Evolutionary conservation across 2,797 vertebrate genomes (phyloP).

Genomic region (Pempheris klunzingeri): DNA sequence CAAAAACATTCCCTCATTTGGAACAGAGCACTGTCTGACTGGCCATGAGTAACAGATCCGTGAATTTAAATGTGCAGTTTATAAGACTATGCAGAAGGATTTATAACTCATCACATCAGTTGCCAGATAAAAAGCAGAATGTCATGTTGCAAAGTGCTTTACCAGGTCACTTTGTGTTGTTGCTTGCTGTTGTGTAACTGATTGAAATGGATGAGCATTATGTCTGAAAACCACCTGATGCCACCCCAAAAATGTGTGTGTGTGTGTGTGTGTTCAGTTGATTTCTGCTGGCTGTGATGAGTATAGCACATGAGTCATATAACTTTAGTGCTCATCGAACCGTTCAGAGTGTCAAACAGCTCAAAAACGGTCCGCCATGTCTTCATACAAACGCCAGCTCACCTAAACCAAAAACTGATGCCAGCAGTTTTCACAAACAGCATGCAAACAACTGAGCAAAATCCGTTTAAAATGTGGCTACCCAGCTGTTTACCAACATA

Average conservation of each 20-base stretch:
- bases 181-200: not conserved
- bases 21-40: not conserved
- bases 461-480: conserved; percentile 8
- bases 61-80: not conserved
- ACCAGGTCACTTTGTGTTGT: not conserved
- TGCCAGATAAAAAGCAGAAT: not conserved
- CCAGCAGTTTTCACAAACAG: not conserved
- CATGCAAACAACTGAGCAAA: not conserved
- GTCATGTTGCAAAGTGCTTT: not conserved
- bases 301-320: not conserved
- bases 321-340: not conserved
- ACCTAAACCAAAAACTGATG: not conserved
- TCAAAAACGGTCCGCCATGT: not conserved
- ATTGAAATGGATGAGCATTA: not conserved
- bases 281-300: not conserved
- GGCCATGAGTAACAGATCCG: not conserved
- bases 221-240: not conserved
- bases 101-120: not conserved
- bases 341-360: not conserved
- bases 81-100: not conserved
- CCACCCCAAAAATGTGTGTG: not conserved
- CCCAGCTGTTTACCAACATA: not conserved
- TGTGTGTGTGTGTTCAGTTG: not conserved
- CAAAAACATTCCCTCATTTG: not conserved
- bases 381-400: not conserved